Base-by-base conservation (phyloP, 2,888 invertebrate genomes). In the Lissocephala sabroskyi region DNA sequence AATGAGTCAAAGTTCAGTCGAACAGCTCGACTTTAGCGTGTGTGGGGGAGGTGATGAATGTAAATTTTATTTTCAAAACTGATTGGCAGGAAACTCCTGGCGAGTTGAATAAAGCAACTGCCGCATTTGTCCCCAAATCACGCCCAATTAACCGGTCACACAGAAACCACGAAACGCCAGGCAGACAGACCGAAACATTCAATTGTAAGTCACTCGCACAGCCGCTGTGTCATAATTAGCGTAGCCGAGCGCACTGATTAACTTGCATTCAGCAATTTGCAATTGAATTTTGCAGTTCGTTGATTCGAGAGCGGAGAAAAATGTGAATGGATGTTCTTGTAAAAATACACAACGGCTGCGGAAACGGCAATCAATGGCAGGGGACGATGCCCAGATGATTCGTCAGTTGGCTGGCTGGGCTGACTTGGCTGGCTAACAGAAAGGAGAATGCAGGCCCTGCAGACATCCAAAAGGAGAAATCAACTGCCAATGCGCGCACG, bases 211-310 rank as follows among this genome's bases (percentile, higher is more conserved):
- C n/a, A n/a, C n/a, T n/a, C n/a, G n/a, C 26, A 26, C 14, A 10
- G 16, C 35, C 14, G 16, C 35, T 14, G 13, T 13, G 35, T 35
- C 35, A 35, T 35, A 35, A 35, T 71, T 78, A 76, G 79, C 76
- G 79, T 71, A 78, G 59, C 76, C 68, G 76, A 71, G 71, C 71
- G 71, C 64, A 78, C 76, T 71, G 79, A 78, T 71, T 71, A 78
- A 71, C 79, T 70, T 67, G 79, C 79, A 71, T 71, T 71, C 79
- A 71, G 52, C 68, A 61, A 62, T 78, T 78, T 78, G 73, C 76
- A 78, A 71, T 78, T 71, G 77, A 78, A 78, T 78, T 78, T 71
- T 55, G 57, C 35, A 35, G 35, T 35, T 35, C 35, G 35, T 35
- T 35, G 35, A 35, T 35, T 35, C 64, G 35, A 16, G n/a, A 30